These are phyloP conservation scores for Philantomba maxwellii DNA, from an alignment of 2,113 vertebrate genomes.

Conservation along the genomic window DNA sequence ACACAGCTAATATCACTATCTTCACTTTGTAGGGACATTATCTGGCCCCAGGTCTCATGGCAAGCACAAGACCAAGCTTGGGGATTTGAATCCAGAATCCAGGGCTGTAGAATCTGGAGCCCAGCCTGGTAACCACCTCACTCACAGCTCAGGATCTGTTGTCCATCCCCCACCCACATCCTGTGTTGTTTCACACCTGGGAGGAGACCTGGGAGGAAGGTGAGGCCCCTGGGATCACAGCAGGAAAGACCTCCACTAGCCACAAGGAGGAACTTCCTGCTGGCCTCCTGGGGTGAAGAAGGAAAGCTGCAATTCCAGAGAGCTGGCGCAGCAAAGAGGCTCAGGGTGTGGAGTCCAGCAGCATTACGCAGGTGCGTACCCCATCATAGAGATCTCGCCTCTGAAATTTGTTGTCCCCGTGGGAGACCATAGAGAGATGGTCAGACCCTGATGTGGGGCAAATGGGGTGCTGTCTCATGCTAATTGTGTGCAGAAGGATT, in stretches of 20 bases:
- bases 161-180: too few species aligned
- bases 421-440: not conserved
- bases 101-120: not conserved
- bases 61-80: not conserved
- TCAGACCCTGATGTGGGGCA: not conserved
- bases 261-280: not conserved
- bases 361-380: not conserved
- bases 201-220: not conserved
- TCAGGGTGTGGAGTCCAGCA: not conserved
- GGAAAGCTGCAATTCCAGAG: not conserved
- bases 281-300: not conserved
- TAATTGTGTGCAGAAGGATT: not conserved
- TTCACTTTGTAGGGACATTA: not conserved
- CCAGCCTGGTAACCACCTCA: not conserved
- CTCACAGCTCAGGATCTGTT: not conserved
- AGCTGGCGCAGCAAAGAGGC: not conserved
- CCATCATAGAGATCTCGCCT: too few species aligned
- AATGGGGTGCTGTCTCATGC: not conserved
- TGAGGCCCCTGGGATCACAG: not conserved
- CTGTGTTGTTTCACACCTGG: not conserved
- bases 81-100: not conserved
- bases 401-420: not conserved
- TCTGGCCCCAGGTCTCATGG: not conserved
- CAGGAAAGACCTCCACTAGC: not conserved
- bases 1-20: fast-evolving